These are phyloP conservation scores for Sinella curviseta DNA, from an alignment of 1,140 invertebrate genomes.

Conservation along the genomic window DNA sequence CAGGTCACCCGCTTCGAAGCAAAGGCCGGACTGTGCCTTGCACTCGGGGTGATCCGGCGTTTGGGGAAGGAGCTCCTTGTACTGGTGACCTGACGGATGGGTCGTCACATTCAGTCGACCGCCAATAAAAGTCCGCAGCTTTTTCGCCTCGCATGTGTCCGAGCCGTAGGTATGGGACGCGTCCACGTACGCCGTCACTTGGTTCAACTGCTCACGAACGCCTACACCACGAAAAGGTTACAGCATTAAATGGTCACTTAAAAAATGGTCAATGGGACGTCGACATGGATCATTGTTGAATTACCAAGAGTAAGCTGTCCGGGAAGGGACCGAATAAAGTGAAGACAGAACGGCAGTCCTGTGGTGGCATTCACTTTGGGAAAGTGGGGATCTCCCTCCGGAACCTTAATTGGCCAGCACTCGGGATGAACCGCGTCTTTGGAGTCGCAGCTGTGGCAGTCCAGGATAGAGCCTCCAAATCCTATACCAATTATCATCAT, in stretches of 20 bases:
- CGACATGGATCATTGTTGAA: too few relatives aligned
- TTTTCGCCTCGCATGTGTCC: slow-evolving; percentile 60
- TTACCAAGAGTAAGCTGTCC: slow-evolving; percentile 62
- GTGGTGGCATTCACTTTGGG: slow-evolving; percentile 55
- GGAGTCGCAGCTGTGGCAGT: slow-evolving; percentile 58
- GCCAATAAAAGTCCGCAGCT: slow-evolving; percentile 54
- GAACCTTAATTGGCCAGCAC: slow-evolving; percentile 54
- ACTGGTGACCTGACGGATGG: slow-evolving; percentile 51
- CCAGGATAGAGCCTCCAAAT: slow-evolving; percentile 56
- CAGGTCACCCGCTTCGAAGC: slow-evolving; percentile 54
- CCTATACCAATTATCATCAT: slow-evolving; percentile 49
- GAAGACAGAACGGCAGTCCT: slow-evolving; percentile 60
- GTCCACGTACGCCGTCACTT: slow-evolving; percentile 66
- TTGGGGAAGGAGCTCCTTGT: slow-evolving; percentile 54
- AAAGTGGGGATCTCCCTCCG: slow-evolving; percentile 62
- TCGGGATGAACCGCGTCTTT: slow-evolving; percentile 42
- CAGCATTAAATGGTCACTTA: too few relatives aligned
- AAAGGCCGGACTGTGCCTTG: slow-evolving; percentile 54
- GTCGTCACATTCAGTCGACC: slow-evolving; percentile 56
- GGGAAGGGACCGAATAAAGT: slow-evolving; percentile 63
- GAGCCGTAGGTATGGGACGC: slow-evolving; percentile 66
- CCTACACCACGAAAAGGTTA: slow-evolving; percentile 50
- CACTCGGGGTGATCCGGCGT: slow-evolving; percentile 52
- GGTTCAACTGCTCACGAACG: slow-evolving; percentile 65
- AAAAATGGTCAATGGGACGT: too few relatives aligned